Evolutionary conservation across 2,888 invertebrate genomes (phyloP).

Genomic region (Ormyrus rosae): DNA sequence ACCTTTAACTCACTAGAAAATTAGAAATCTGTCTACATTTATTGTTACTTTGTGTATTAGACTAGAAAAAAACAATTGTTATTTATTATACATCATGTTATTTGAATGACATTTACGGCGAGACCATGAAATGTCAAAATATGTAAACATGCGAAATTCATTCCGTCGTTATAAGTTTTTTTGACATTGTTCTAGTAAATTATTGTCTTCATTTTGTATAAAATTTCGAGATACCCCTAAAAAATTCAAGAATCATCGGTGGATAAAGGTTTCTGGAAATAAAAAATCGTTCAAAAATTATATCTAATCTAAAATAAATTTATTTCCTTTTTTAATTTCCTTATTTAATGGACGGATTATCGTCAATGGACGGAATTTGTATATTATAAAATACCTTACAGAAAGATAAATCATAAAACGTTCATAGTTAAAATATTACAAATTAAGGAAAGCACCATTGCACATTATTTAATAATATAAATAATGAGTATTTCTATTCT

Average conservation of each 20-base stretch:
- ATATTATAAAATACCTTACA: not conserved
- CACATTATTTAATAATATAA: not conserved
- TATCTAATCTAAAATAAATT: conserved; percentile 17
- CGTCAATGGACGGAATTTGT: conserved; percentile 6
- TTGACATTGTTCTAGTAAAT: conserved; percentile 22
- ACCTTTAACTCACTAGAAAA: no score
- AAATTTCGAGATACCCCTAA: not conserved
- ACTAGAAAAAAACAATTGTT: conserved; percentile 12
- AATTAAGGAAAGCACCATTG: not conserved
- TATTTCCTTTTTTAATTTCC: conserved; percentile 14
- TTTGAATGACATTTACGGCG: conserved; percentile 23
- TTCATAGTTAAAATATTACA: conserved; percentile 5
- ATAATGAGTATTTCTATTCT: conserved; percentile 60
- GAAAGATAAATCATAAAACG: not conserved
- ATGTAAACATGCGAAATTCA: conserved; percentile 27
- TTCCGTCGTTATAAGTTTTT: conserved; percentile 29
- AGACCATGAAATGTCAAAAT: conserved; percentile 24
- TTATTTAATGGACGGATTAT: conserved; percentile 30
- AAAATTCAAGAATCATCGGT: no score
- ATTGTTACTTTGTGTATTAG: conserved; percentile 17
- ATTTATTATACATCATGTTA: conserved; percentile 33
- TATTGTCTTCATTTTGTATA: conserved; percentile 18
- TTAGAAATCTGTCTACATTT: not conserved
- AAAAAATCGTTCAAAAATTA: conserved; percentile 9
- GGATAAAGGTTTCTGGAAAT: conserved; percentile 3